Base-by-base conservation (phyloP, 2,888 invertebrate genomes). In the Cheilosia grossa region DNA sequence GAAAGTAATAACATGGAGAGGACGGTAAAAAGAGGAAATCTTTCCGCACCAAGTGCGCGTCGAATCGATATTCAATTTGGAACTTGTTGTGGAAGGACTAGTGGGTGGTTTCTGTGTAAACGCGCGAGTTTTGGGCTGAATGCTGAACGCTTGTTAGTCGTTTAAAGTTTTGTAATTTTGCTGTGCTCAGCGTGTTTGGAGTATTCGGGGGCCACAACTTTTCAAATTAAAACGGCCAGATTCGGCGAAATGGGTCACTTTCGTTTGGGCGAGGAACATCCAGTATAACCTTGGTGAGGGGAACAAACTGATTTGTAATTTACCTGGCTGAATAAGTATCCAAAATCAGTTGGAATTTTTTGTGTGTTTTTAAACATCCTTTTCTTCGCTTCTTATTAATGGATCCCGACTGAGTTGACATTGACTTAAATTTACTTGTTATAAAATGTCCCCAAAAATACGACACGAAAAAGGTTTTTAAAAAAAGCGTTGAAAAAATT, bases 121-220 rank as follows among this genome's bases (percentile, higher is more conserved):
- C 24, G 7, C 59, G 63, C 27, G 24, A 24, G n/a, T n/a, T n/a
- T n/a, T n/a, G n/a, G n/a, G n/a, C n/a, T n/a, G 3, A 3, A 27
- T 27, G 24, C 44, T 59, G 63, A 66, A 56, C 30, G 69, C 53
- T 67, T 79, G 53, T 58, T 66, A 74, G 64, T 79, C 79, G 75
- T 79, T 79, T 74, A 79, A 83, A 79, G 74, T 83, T 83, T 83
- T 79, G 79, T 74, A 79, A 83, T 83, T 79, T 83, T 79, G 83
- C 24, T 69, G 59, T 53, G 59, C 69, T 83, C 63, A 47, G 63
- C 70, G 24, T 70, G 70, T 70, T 70, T 49, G 69, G 21, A 49
- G 27, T 21, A 69, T 63, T 66, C 69, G 66, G 64, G 30, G n/a
- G 64, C 63, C 17, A 40, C 74, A 82, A 79, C 47, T 79, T 79